phyloP scores from a whole-genome alignment of 2,113 vertebrate species.

The Nesoenas mayeri region DNA sequence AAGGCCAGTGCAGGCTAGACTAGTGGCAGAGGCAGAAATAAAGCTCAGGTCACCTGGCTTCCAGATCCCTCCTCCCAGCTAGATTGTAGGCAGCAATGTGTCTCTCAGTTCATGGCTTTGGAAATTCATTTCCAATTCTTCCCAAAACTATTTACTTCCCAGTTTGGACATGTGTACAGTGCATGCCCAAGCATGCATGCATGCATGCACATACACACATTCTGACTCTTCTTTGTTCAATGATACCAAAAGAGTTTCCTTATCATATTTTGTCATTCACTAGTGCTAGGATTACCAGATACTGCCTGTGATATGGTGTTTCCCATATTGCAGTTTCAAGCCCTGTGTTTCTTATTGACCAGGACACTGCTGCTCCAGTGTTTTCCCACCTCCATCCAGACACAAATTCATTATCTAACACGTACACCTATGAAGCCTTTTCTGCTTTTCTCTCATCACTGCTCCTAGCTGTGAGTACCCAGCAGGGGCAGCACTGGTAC shows the following conservation, averaged over 20 bases:
- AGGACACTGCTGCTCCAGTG: not conserved
- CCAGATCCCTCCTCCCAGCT: not conserved
- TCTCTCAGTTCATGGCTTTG: not conserved
- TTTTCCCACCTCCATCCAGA: not conserved
- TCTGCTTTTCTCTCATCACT: not conserved
- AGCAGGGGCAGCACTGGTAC: accelerated
- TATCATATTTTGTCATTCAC: not conserved
- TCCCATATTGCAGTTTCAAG: not conserved
- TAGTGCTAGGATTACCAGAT: not conserved
- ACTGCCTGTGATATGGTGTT: accelerated
- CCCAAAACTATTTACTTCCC: not conserved
- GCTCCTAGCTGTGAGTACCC: accelerated
- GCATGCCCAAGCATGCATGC: accelerated
- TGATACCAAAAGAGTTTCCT: not conserved
- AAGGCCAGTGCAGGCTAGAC: not conserved
- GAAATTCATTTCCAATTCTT: not conserved
- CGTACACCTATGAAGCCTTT: not conserved
- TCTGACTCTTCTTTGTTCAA: not conserved
- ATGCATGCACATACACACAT: accelerated
- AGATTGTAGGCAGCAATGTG: not conserved
- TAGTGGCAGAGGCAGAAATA: not conserved
- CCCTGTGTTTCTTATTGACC: not conserved
- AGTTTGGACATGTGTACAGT: not conserved
- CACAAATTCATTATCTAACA: not conserved
- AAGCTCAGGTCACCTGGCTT: not conserved